These are phyloP conservation scores for Caretta caretta DNA, from an alignment of 2,113 vertebrate genomes.

Conservation along the genomic window DNA sequence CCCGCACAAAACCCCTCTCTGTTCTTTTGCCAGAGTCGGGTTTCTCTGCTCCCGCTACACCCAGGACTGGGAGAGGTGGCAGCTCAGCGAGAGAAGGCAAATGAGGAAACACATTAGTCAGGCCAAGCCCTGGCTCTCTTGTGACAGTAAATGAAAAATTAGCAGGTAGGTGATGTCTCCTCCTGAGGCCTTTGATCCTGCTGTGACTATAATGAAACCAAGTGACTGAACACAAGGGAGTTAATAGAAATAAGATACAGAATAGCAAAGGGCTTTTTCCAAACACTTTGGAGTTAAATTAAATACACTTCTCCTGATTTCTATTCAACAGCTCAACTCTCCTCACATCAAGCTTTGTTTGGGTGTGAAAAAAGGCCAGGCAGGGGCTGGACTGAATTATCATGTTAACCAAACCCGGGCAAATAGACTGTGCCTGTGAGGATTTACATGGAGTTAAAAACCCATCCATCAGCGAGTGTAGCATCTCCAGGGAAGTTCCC, in stretches of 20 bases:
- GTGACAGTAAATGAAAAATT: constrained; percentile 36
- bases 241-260: neutral
- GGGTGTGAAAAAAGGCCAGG: neutral
- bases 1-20: neutral
- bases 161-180: neutral
- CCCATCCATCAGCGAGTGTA: neutral
- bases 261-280: neutral
- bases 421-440: neutral
- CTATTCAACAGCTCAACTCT: neutral
- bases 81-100: neutral
- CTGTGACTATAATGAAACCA: constrained; percentile 2
- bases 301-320: neutral
- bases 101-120: neutral
- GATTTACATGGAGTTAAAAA: too few relatives aligned
- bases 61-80: neutral
- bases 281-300: neutral
- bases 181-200: neutral
- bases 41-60: neutral
- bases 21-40: neutral
- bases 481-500: neutral
- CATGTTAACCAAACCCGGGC: neutral
- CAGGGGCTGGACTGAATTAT: neutral
- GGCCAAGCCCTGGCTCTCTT: neutral
- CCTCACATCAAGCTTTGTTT: neutral
- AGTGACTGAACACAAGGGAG: neutral